Evolutionary conservation across 2,797 vertebrate species (phyloP), one percentile per base, ranked within the genome.

Genomic region (Phoeniculus purpureus): DNA sequence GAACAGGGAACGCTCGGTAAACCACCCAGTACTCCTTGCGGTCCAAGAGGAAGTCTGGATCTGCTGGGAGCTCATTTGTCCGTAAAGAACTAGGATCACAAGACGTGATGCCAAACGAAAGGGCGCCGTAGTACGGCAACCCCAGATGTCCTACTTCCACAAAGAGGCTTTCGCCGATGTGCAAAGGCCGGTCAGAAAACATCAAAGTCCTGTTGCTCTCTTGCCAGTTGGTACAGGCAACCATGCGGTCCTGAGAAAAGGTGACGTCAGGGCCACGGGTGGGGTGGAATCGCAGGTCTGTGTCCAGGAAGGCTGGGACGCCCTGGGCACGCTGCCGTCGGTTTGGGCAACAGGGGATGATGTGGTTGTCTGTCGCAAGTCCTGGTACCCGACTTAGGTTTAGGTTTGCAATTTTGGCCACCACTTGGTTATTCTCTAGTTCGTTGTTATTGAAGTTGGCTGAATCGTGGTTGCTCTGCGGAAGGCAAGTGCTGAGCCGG

Each of bases 21-120:
- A 99, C 98, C 94, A 99, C 99, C 99, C 99, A 99, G 90, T 99
- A 99, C 97, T 99, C 99, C 96, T 99, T 99, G 27, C 99, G 98
- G 97, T 99, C 99, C 94, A 99, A 97, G 59, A 99, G 98, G 34
- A 98, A 98, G 56, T 99, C 98, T 0, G 99, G 99, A 96, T 99
- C 98, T 4, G 98, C 98, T 0, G 99, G 99, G 88, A 99, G 98
- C 96, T 99, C 99, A 6, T 97, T 98, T 5, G 98, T 98, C 58
- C 98, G 98, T 31, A 99, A 98, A 64, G 96, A 98, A 59, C 98
- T 98, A 0, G 99, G 99, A 97, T 99, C 99, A 80, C 99, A 99
- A 3, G 99, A 99, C 17, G 99, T 99, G 96, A 99, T 97, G 82
- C 99, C 99, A 70, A 99, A 99, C 5, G 98, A 97, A 61, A 99